A percentile compares a stretch with the other conserved stretches of the same genome.
These are phyloP conservation scores for Sphaeramia orbicularis DNA, from an alignment of 2,797 vertebrate species.

Conservation along the genomic window DNA sequence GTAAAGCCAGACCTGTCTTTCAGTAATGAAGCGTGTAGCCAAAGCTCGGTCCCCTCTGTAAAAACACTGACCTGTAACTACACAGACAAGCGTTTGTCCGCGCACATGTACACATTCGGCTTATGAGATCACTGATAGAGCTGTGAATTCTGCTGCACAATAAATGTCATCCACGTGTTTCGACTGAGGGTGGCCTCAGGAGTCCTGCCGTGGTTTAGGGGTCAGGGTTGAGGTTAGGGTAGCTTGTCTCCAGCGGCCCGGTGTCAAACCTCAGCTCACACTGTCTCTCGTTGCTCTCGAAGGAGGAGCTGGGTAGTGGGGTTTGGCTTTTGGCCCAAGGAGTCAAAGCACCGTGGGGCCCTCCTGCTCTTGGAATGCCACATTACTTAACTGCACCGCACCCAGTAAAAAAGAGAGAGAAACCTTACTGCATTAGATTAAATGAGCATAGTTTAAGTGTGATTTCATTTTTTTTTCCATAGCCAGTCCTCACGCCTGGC, in stretches of 20 bases:
- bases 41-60: constrained; percentile 37
- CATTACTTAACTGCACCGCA: constrained; percentile 17
- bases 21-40: constrained; percentile 57
- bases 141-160: constrained; percentile 49
- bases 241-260: constrained; percentile 55
- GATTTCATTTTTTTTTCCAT: constrained; percentile 39
- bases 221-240: constrained; percentile 69
- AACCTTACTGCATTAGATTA: constrained; percentile 12
- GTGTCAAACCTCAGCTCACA: constrained; percentile 68
- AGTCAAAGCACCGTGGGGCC: constrained; percentile 41
- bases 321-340: constrained; percentile 44
- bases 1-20: constrained; percentile 45
- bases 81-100: constrained; percentile 27
- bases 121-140: constrained; percentile 47
- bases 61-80: constrained; percentile 53
- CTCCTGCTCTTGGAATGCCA: constrained; percentile 40
- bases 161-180: constrained; percentile 67
- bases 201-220: constrained; percentile 60
- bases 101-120: constrained; percentile 3
- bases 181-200: constrained; percentile 39
- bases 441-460: constrained; percentile 48
- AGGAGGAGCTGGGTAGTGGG: constrained; percentile 16
- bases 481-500: constrained; percentile 10
- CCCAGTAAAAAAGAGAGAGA: constrained; percentile 22
- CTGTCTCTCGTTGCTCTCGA: constrained; percentile 14